phyloP scores from a whole-genome alignment of 2,888 invertebrate species.

The Cheilosia variabilis region DNA sequence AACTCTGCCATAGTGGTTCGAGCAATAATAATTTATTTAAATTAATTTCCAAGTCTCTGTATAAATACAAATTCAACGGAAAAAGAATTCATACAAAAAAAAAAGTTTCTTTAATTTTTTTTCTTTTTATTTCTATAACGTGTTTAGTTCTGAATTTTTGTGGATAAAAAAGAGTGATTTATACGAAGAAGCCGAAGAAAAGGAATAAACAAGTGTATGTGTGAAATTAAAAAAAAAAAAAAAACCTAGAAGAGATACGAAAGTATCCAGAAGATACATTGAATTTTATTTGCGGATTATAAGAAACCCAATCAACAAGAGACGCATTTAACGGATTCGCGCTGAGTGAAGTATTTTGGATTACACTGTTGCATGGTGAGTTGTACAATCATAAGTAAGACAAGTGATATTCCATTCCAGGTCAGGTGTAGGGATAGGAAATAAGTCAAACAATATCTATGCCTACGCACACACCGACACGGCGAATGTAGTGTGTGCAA shows the following conservation, averaged over 20 bases:
- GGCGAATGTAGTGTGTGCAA: neutral
- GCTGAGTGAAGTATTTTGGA: constrained; percentile 55
- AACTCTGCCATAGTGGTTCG: constrained; percentile 10
- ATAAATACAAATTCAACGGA: constrained; percentile 1
- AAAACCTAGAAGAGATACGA: constrained; percentile 28
- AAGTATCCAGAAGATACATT: constrained; percentile 46
- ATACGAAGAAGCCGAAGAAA: constrained; percentile 30
- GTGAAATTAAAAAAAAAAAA: constrained; percentile 40
- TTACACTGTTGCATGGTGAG: constrained; percentile 60
- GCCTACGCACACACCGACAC: constrained; percentile 11
- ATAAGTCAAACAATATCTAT: constrained; percentile 39
- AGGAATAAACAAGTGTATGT: constrained; percentile 69
- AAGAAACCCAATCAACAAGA: constrained; percentile 3
- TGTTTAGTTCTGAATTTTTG: constrained; percentile 63
- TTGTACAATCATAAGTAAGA: neutral
- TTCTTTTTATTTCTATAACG: constrained; percentile 32
- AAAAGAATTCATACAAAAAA: constrained; percentile 12
- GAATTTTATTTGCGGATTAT: constrained; percentile 44
- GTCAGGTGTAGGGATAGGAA: constrained; percentile 50
- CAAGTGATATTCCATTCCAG: constrained; percentile 18
- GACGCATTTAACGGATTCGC: constrained; percentile 40
- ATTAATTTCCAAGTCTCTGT: constrained; percentile 23
- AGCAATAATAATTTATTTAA: constrained; percentile 42
- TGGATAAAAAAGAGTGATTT: constrained; percentile 33
- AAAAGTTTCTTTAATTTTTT: neutral